Base-by-base conservation (phyloP, 2,888 invertebrate genomes). In the Pristionchus mayeri region DNA sequence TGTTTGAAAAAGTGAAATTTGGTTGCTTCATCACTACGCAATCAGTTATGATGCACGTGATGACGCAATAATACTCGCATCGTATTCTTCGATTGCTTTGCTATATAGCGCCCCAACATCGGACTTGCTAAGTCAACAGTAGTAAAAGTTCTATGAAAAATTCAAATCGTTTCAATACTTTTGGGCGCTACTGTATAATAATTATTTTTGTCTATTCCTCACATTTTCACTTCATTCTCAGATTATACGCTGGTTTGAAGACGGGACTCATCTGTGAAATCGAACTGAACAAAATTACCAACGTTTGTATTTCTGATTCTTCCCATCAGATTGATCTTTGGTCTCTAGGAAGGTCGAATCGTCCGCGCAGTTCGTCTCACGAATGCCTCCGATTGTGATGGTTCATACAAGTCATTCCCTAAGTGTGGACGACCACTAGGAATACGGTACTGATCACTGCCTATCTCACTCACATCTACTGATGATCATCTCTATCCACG, bases 381-480 rank as follows among this genome's bases (percentile, higher is more conserved):
- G 9, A 79, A 79, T 37, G 52, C 57, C 4, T 82, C 87, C 13
- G 87, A 87, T 24, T 89, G 89, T 67, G 89, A 89, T 83, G 88
- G 89, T 13, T 85, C 86, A 48, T 88, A 89, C 81, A 34, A 30
- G 11, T 81, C 81, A 60, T 81, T 60, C 81, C 84, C 85, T 18
- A 71, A 85, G 27, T 89, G 89, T 83, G 90, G 90, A 75, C 85
- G 90, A 24, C 89, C 90, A 44, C 85, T 90, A 4, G 90, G 89
- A 67, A 50, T 90, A 80, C 85, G 88, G 86, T 86, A 1, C n/a
- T n/a, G n/a, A n/a, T n/a, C n/a, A n/a, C n/a, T n/a, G n/a, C 0
- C 40, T 44, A n/a, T 0, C 52, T 85, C 37, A 18, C 34, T 4
- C 18, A 3, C 3, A 37, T 71, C 21, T 21, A 37, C 34, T 27